Percentiles rank a stretch among this genome's conserved stretches.
Evolutionary conservation across 2,888 invertebrate species (phyloP).

Genomic region (Heterodera filipjevi): DNA sequence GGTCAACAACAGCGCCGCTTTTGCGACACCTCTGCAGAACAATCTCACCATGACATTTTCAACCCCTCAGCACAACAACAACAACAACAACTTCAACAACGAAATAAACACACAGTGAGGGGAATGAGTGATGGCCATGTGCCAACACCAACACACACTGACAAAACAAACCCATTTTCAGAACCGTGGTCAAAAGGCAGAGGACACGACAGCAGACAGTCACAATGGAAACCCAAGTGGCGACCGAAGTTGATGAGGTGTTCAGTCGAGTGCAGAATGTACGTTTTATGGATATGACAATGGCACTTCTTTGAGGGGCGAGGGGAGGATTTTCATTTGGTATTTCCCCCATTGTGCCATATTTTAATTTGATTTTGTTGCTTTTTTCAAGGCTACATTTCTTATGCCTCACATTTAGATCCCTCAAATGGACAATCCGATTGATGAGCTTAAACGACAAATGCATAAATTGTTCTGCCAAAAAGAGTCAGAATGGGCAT

Average conservation of each 20-base stretch:
- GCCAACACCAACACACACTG: background rate
- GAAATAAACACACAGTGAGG: conserved; percentile 5
- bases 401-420: too few relatives aligned
- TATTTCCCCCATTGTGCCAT: background rate
- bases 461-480: conserved; percentile 31
- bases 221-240: conserved; percentile 30
- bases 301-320: too few relatives aligned
- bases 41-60: background rate
- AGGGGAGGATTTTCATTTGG: background rate
- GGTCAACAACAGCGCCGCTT: background rate
- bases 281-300: conserved; percentile 9
- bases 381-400: too few relatives aligned
- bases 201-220: conserved; percentile 34
- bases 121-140: background rate
- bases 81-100: conserved; percentile 3
- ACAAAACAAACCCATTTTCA: background rate
- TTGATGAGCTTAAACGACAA: conserved; percentile 32
- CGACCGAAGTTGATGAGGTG: conserved; percentile 31
- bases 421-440: conserved; percentile 22
- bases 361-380: too few relatives aligned
- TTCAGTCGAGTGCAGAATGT: conserved; percentile 27
- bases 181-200: conserved; percentile 27
- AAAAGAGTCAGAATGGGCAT: conserved; percentile 30
- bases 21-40: background rate
- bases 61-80: conserved; percentile 5